These are phyloP conservation scores for Onychostoma macrolepis DNA, from an alignment of 2,113 vertebrate genomes.

Conservation along the genomic window DNA sequence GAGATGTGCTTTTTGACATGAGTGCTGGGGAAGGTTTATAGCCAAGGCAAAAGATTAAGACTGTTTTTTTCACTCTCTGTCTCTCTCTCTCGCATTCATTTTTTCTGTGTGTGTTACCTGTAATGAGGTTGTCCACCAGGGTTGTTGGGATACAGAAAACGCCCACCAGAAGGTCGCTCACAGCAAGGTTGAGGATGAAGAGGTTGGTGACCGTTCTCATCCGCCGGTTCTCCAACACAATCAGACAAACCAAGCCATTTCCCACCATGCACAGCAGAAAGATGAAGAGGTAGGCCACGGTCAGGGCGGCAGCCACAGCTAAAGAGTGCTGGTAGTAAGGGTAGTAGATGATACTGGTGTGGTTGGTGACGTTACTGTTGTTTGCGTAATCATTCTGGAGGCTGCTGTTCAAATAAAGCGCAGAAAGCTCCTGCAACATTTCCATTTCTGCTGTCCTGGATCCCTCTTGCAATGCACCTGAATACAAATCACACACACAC, in stretches of 20 bases:
- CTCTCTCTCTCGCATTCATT: not conserved
- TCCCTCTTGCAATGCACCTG: slow-evolving; percentile 41
- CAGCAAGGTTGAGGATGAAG: slow-evolving; percentile 82
- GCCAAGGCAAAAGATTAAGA: not conserved
- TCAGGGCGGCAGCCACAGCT: slow-evolving; percentile 73
- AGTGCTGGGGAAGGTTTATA: not conserved
- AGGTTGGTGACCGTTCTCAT: slow-evolving; percentile 84
- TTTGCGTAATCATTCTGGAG: slow-evolving; percentile 8
- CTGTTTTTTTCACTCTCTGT: too few species aligned
- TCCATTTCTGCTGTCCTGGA: slow-evolving; percentile 59
- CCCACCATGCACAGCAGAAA: slow-evolving; percentile 82
- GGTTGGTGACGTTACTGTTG: slow-evolving; percentile 54
- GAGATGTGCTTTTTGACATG: not conserved
- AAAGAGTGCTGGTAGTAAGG: slow-evolving; percentile 81
- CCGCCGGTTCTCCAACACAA: slow-evolving; percentile 76
- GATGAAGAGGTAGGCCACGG: slow-evolving; percentile 79
- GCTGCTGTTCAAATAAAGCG: slow-evolving; percentile 59
- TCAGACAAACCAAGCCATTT: slow-evolving; percentile 80
- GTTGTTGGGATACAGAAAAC: slow-evolving; percentile 85
- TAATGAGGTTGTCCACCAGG: slow-evolving; percentile 82
- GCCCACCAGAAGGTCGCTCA: slow-evolving; percentile 83
- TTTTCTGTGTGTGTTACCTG: slow-evolving; percentile 67
- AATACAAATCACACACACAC: not conserved
- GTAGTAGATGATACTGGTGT: slow-evolving; percentile 67
- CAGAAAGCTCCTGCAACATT: slow-evolving; percentile 21